Percentiles rank a stretch among this genome's conserved stretches.
Evolutionary conservation across 2,797 vertebrate genomes (phyloP).

Genomic region (Arrhamphus sclerolepis): DNA sequence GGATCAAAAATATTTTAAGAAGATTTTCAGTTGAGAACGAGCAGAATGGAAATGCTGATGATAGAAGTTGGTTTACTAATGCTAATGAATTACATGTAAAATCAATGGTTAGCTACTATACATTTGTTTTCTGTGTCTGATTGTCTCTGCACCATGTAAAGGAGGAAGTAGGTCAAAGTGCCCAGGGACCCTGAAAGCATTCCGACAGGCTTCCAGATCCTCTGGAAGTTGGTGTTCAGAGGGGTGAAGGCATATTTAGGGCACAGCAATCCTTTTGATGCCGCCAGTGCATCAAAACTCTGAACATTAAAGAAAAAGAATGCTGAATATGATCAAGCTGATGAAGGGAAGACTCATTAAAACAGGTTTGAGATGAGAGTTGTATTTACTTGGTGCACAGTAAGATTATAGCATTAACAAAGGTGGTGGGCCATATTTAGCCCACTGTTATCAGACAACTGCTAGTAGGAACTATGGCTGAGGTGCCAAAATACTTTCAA

Average conservation of each 20-base stretch:
- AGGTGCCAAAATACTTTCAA: conserved; percentile 7
- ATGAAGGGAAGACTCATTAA: no score
- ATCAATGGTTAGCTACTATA: background rate
- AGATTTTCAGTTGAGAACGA: no score
- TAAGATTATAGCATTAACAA: conserved; percentile 8
- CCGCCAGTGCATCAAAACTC: conserved; percentile 18
- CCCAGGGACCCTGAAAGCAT: conserved; percentile 56
- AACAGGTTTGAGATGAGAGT: background rate
- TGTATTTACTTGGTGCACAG: background rate
- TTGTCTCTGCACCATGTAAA: conserved; percentile 5
- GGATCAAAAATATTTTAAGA: no score
- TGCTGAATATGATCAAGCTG: no score
- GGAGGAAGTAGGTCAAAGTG: conserved; percentile 70
- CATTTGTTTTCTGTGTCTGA: conserved; percentile 31
- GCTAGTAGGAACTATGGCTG: conserved; percentile 26
- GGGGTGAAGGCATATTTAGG: conserved; percentile 61
- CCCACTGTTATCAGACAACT: conserved; percentile 43
- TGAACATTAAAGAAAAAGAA: background rate
- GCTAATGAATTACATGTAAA: no score
- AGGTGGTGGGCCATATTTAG: conserved; percentile 9
- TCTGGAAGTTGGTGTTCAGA: conserved; percentile 59
- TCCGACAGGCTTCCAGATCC: conserved; percentile 65
- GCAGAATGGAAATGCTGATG: no score
- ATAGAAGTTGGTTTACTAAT: no score
- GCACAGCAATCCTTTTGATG: conserved; percentile 40